Evolutionary conservation across 2,113 vertebrate genomes (phyloP).

Genomic region (Halcyon senegalensis): DNA sequence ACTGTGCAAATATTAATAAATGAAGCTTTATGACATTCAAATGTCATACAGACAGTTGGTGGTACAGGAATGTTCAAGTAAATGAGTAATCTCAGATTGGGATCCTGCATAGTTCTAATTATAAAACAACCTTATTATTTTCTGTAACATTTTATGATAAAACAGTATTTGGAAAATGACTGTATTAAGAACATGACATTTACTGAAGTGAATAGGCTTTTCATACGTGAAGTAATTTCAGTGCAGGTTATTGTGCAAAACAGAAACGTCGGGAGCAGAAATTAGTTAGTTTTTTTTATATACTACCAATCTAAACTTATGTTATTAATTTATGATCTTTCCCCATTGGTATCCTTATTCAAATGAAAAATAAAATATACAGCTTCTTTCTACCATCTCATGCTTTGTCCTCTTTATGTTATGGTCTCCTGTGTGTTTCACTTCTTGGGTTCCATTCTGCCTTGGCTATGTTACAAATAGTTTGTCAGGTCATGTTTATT

Average conservation of each 20-base stretch:
- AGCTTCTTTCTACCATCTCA: neutral
- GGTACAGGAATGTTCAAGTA: neutral
- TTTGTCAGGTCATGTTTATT: neutral
- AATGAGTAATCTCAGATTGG: slow-evolving; percentile 20
- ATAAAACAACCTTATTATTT: slow-evolving; percentile 30
- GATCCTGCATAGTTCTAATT: slow-evolving; percentile 18
- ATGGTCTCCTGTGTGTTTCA: neutral
- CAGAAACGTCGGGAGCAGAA: neutral
- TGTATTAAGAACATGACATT: slow-evolving; percentile 17
- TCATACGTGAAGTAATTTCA: neutral
- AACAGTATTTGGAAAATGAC: slow-evolving; percentile 11
- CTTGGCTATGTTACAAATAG: neutral
- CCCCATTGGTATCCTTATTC: neutral
- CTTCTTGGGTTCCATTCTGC: neutral
- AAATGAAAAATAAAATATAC: neutral
- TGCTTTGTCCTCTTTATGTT: neutral
- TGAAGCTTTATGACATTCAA: slow-evolving; percentile 30
- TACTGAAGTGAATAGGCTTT: slow-evolving; percentile 37
- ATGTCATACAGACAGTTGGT: neutral
- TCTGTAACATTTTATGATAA: slow-evolving; percentile 21
- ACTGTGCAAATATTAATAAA: slow-evolving; percentile 20
- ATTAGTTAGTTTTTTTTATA: neutral
- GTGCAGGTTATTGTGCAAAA: neutral
- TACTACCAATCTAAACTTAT: neutral
- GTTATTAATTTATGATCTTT: neutral